phyloP scores from a whole-genome alignment of 2,113 vertebrate genomes.

The Mellivora capensis region DNA sequence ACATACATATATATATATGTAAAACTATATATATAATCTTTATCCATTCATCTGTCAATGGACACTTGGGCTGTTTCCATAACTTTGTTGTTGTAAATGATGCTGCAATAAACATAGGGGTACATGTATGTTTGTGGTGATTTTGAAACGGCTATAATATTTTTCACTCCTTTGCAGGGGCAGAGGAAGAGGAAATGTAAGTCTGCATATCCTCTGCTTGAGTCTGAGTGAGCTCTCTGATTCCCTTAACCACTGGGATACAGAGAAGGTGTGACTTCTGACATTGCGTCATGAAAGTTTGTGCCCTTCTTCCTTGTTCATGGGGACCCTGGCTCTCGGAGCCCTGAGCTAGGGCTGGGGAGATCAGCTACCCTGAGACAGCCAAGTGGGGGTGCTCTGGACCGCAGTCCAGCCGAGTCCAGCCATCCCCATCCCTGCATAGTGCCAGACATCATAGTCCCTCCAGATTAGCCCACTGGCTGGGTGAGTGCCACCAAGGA shows the following conservation, averaged over 20 bases:
- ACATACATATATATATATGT: no score
- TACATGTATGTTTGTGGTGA: background rate
- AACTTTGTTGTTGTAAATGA: background rate
- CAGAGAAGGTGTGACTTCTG: background rate
- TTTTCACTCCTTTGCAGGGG: background rate
- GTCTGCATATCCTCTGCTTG: background rate
- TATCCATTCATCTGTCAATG: background rate
- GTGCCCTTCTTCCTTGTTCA: background rate
- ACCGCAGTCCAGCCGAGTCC: background rate
- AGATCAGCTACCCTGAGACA: background rate
- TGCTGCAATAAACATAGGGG: background rate
- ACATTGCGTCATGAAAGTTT: background rate
- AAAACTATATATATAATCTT: background rate
- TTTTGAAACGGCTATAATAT: background rate
- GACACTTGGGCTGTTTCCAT: background rate
- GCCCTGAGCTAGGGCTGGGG: background rate
- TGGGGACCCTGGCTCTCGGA: background rate
- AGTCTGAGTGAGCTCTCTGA: background rate
- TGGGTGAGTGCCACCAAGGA: background rate
- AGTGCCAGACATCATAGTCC: background rate
- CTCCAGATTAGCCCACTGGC: background rate
- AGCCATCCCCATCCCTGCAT: background rate
- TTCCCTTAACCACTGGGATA: background rate
- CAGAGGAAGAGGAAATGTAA: accelerated
- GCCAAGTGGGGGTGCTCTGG: accelerated